These are phyloP conservation scores for Scaptomyza pallida DNA, from an alignment of 1,140 invertebrate species.

Conservation along the genomic window DNA sequence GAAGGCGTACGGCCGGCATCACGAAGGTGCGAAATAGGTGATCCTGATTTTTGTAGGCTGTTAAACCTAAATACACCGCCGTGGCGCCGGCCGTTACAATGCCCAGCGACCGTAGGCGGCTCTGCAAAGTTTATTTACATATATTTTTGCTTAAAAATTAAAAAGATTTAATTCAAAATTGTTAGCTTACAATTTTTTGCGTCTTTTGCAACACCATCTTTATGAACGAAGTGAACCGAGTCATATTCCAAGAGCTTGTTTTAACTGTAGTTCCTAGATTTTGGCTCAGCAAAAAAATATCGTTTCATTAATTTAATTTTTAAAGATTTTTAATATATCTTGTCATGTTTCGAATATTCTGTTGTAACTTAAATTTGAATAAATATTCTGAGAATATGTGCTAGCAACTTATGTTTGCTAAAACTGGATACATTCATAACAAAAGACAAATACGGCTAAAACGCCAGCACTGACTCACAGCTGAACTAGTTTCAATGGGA, in stretches of 20 bases:
- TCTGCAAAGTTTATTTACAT: conserved; percentile 16
- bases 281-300: background rate
- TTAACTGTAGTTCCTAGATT: background rate
- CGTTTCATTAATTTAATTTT: background rate
- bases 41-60: conserved; percentile 51
- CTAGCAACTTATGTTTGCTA: background rate
- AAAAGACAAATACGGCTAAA: background rate
- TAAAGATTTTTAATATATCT: no score
- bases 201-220: conserved; percentile 22
- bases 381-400: background rate
- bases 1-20: conserved; percentile 66
- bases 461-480: background rate
- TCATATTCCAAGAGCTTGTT: background rate
- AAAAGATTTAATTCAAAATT: background rate
- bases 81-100: conserved; percentile 62
- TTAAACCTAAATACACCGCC: conserved; percentile 42
- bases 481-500: background rate
- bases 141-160: background rate
- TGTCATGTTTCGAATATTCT: background rate
- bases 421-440: background rate
- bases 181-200: conserved; percentile 28
- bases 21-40: conserved; percentile 42
- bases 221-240: conserved; percentile 9
- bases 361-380: background rate
- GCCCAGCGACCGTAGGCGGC: conserved; percentile 56